Percentiles rank a stretch among this genome's conserved stretches.
These are phyloP conservation scores for Drosophila obscura DNA, from an alignment of 1,140 invertebrate species.

Conservation along the genomic window DNA sequence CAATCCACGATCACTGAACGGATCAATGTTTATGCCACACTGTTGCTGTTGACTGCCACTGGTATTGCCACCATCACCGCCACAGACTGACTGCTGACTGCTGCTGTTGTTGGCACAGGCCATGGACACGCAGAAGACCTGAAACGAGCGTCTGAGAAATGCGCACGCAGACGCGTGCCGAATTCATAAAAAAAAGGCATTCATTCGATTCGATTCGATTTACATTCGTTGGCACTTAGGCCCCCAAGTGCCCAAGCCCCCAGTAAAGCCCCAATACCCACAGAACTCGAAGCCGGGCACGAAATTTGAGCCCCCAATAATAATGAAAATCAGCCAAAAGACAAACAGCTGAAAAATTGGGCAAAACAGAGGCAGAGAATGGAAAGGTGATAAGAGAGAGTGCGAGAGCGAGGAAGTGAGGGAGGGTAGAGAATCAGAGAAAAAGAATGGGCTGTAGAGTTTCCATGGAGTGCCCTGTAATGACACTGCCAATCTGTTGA, in stretches of 20 bases:
- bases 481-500: too few species aligned
- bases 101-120: conserved; percentile 23
- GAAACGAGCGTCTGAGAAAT: conserved; percentile 62
- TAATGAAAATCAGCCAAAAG: conserved; percentile 47
- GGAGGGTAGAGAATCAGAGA: too few species aligned
- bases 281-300: conserved; percentile 49
- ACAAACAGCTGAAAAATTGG: conserved; percentile 12
- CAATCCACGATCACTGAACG: conserved; percentile 16
- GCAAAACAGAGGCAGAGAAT: neutral
- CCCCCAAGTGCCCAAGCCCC: conserved; percentile 6
- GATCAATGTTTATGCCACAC: conserved; percentile 55
- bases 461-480: too few species aligned
- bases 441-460: too few species aligned
- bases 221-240: conserved; percentile 69
- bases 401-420: neutral
- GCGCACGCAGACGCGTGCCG: conserved; percentile 78
- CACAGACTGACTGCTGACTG: conserved; percentile 3
- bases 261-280: conserved; percentile 35
- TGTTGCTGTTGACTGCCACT: neutral
- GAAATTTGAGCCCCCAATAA: conserved; percentile 69
- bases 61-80: too few species aligned
- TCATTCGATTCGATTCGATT: conserved; percentile 66
- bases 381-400: neutral
- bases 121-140: conserved; percentile 22
- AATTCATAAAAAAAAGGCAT: conserved; percentile 71